Evolutionary conservation across 2,888 invertebrate genomes (phyloP).

Genomic region (Pollenia angustigena): DNA sequence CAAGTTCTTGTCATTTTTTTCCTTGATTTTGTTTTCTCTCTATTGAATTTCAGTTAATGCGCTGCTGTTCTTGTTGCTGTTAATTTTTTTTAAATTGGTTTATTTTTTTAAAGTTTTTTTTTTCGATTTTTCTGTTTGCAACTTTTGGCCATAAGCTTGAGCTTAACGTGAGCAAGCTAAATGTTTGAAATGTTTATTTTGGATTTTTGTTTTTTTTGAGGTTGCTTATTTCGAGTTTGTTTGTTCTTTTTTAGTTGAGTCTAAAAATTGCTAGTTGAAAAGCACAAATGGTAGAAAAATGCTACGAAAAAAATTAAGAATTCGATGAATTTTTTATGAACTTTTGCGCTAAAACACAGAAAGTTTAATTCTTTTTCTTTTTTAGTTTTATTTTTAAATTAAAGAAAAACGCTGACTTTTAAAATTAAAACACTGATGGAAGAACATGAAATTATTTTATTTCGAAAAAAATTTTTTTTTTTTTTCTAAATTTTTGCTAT

Average conservation of each 20-base stretch:
- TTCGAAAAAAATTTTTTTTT: no score
- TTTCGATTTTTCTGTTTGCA: slow-evolving; percentile 7
- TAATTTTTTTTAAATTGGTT: background rate
- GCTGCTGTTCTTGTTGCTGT: slow-evolving; percentile 31
- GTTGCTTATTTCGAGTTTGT: slow-evolving; percentile 10
- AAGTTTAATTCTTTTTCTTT: background rate
- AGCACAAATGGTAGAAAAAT: background rate
- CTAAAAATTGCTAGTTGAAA: slow-evolving; percentile 15
- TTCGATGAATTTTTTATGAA: slow-evolving; percentile 30
- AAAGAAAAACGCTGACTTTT: no score
- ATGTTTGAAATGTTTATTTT: slow-evolving; percentile 44
- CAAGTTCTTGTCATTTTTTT: slow-evolving; percentile 55
- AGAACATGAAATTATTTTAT: no score
- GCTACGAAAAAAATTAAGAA: slow-evolving; percentile 7
- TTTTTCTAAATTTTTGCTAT: no score
- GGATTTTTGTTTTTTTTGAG: background rate
- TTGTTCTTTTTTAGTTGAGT: slow-evolving; percentile 18
- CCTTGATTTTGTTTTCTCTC: background rate
- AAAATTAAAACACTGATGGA: no score
- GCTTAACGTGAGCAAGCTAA: slow-evolving; percentile 25
- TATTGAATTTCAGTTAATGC: slow-evolving; percentile 42
- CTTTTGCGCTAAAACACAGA: background rate
- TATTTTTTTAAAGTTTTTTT: slow-evolving; percentile 4
- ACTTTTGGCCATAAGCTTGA: slow-evolving; percentile 53
- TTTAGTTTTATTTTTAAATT: no score